phyloP scores from a whole-genome alignment of 2,888 invertebrate species.

The Globia sparganii region DNA sequence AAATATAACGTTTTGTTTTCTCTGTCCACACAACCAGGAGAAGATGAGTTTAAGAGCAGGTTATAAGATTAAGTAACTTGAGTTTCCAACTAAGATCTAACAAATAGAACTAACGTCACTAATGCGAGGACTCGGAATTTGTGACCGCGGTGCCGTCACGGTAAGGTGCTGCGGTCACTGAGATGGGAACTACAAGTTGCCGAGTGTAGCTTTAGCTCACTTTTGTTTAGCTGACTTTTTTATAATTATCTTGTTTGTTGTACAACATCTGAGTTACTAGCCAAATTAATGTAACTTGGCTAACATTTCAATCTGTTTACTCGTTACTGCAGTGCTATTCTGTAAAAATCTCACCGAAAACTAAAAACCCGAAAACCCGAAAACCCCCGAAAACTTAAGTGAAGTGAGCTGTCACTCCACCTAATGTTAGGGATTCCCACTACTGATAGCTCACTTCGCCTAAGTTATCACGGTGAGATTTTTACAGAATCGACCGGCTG shows the following conservation, averaged over 20 bases:
- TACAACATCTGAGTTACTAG: background rate
- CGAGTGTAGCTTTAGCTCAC: background rate
- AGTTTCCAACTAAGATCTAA: background rate
- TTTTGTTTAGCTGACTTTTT: background rate
- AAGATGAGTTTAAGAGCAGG: background rate
- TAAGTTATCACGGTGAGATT: no score
- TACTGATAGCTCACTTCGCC: no score
- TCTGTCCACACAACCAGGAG: background rate
- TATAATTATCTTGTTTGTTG: background rate
- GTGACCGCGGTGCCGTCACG: background rate
- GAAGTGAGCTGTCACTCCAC: no score
- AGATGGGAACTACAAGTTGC: background rate
- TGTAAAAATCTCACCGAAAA: no score
- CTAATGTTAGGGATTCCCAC: no score
- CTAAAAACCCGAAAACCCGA: no score
- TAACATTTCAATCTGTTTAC: background rate
- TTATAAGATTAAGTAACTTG: background rate
- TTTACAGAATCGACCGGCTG: no score
- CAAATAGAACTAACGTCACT: background rate
- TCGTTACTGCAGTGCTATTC: no score
- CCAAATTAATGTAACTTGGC: slow-evolving; percentile 3
- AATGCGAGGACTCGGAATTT: slow-evolving; percentile 1
- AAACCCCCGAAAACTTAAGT: no score
- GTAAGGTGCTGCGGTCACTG: slow-evolving; percentile 1
- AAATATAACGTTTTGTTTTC: background rate